Base-by-base conservation (phyloP, 2,797 vertebrate species). In the Otolemur crassicaudatus region DNA sequence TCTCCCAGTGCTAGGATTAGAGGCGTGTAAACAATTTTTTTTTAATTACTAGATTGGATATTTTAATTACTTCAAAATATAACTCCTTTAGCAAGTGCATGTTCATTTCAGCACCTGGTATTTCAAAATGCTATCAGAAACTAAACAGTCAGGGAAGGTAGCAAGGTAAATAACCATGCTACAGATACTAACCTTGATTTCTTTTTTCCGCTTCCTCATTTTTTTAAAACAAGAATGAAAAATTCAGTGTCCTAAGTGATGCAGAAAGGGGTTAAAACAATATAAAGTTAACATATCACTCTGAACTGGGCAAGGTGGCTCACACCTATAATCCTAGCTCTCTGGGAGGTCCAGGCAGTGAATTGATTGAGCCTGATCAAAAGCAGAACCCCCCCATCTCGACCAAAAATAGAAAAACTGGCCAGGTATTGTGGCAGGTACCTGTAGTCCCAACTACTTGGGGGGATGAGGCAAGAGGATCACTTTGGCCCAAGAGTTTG, bases 21-120 rank as follows among this genome's bases (percentile, higher is more conserved):
- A 14, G 46, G 46, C 13, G 12, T 13, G 46, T 49, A 49, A 49
- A 49, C 12, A 49, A 49, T 40, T 49, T 92, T 94, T 95, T 95
- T 5, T 17, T 19, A 94, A 92, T 34, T 82, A 31, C 31, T 22
- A 22, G 8, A 92, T 40, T 76, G 40, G 60, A 83, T 95, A 43
- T 37, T 93, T 96, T 95, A 95, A 93, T 94, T 96, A 85, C 58
- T 90, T 92, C 87, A 92, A 95, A 96, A 94, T 87, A 61, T 20
- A 79, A 72, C 80, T 92, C 25, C 37, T 87, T 77, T 91, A 53
- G 23, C 93, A 96, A 83, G 11, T 53, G 23, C 25, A 43, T 83
- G 67, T 56, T 97, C 43, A 87, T 72, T 94, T 96, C 63, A 82
- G 27, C 56, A 96, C 58, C 61, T 94, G 86, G 19, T 46, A 65